These are phyloP conservation scores for Pseudochirops corinnae DNA, from an alignment of 2,797 vertebrate genomes.

Conservation along the genomic window DNA sequence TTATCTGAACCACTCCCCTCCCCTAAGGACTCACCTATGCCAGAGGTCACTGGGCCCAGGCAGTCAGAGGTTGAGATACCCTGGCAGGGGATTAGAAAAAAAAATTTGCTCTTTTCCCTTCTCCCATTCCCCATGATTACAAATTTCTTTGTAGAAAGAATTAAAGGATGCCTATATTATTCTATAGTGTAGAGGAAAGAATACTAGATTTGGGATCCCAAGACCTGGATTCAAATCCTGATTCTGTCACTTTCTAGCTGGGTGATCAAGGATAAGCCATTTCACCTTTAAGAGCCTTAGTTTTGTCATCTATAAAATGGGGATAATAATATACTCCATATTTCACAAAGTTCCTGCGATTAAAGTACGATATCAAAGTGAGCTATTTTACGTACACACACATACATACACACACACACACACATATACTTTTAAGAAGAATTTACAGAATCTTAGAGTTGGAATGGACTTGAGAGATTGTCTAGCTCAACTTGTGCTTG, in stretches of 20 bases:
- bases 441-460: neutral
- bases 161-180: neutral
- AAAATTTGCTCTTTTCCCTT: neutral
- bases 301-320: neutral
- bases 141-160: constrained; percentile 36
- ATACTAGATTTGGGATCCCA: neutral
- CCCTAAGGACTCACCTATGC: neutral
- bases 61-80: neutral
- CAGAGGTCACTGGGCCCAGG: neutral
- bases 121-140: constrained; percentile 6
- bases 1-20: neutral
- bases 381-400: neutral
- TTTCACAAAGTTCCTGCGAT: neutral
- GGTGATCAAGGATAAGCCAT: neutral
- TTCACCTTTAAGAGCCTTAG: neutral
- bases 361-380: neutral
- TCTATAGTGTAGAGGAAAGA: neutral
- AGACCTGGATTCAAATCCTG: neutral
- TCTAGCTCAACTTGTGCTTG: neutral
- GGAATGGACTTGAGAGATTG: neutral
- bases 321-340: neutral
- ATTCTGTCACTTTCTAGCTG: neutral
- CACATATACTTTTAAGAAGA: neutral
- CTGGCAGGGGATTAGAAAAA: neutral
- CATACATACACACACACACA: too few species aligned